Evolutionary conservation across 2,888 invertebrate genomes (phyloP).

Genomic region (Aelia acuminata): DNA sequence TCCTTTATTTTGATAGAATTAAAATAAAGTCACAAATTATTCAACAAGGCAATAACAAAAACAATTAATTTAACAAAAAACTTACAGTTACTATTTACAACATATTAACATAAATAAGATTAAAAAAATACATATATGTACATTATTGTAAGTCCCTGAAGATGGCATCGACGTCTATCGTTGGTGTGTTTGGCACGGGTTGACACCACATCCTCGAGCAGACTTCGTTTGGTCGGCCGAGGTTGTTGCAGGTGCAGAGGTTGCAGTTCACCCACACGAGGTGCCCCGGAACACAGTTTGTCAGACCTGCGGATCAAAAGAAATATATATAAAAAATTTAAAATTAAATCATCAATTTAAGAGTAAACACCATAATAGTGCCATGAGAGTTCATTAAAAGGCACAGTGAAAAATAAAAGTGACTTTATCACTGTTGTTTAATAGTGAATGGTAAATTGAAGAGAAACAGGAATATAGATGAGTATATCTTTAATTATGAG

Average conservation of each 20-base stretch:
- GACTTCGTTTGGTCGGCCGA: conserved; percentile 63
- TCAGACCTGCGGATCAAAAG: not conserved
- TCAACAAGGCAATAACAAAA: not conserved
- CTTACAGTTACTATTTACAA: not conserved
- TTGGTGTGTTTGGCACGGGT: conserved; percentile 54
- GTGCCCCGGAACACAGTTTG: conserved; percentile 62
- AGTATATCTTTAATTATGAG: too few relatives aligned
- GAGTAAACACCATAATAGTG: too few relatives aligned
- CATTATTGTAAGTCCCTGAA: not conserved
- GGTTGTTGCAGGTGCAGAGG: conserved; percentile 63
- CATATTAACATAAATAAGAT: not conserved
- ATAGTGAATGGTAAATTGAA: too few relatives aligned
- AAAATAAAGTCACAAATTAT: not conserved
- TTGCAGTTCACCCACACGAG: conserved; percentile 64
- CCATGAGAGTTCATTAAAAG: too few relatives aligned
- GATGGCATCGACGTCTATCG: not conserved
- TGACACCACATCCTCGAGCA: conserved; percentile 65
- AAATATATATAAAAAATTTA: not conserved
- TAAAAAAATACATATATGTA: too few relatives aligned
- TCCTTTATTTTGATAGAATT: not conserved
- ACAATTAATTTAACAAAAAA: not conserved
- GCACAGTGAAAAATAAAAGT: too few relatives aligned
- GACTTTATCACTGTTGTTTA: too few relatives aligned
- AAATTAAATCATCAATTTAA: not conserved
- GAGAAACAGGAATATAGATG: too few relatives aligned